phyloP scores from a whole-genome alignment of 1,140 invertebrate genomes.

The Oscheius sp. region DNA sequence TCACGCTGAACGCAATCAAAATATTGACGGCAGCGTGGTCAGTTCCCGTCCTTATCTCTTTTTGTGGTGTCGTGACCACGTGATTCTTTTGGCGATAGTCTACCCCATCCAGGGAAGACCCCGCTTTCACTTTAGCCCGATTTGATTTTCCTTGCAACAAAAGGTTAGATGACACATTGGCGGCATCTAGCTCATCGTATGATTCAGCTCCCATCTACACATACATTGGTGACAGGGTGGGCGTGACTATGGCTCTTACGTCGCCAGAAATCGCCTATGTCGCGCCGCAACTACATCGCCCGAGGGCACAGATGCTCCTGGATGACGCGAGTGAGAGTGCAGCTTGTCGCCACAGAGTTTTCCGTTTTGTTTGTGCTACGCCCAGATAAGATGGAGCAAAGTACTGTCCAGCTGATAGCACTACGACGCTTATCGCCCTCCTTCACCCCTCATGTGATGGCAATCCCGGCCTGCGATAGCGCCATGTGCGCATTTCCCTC shows the following conservation, averaged over 20 bases:
- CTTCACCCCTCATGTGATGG: too few species aligned
- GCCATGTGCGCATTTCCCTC: background rate
- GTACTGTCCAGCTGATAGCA: constrained; percentile 1
- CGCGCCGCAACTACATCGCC: background rate
- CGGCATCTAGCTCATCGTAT: background rate
- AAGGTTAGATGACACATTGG: background rate
- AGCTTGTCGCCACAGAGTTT: background rate
- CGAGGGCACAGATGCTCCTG: background rate
- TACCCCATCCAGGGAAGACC: too few species aligned
- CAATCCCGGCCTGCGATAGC: too few species aligned
- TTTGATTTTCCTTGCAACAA: background rate
- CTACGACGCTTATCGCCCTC: background rate
- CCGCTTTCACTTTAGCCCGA: too few species aligned
- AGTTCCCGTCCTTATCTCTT: too few species aligned
- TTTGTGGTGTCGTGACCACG: too few species aligned
- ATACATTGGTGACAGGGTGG: background rate
- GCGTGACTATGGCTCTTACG: background rate
- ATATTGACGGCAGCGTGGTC: too few species aligned
- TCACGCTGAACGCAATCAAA: too few species aligned
- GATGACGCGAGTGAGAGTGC: background rate
- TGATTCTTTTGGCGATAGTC: too few species aligned
- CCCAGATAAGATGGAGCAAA: background rate
- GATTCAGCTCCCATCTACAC: constrained; percentile 6
- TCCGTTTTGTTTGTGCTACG: background rate
- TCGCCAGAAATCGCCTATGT: background rate